Conservation (phyloP, 2,797 vertebrate genomes). For the Gallirallus australis region DNA sequence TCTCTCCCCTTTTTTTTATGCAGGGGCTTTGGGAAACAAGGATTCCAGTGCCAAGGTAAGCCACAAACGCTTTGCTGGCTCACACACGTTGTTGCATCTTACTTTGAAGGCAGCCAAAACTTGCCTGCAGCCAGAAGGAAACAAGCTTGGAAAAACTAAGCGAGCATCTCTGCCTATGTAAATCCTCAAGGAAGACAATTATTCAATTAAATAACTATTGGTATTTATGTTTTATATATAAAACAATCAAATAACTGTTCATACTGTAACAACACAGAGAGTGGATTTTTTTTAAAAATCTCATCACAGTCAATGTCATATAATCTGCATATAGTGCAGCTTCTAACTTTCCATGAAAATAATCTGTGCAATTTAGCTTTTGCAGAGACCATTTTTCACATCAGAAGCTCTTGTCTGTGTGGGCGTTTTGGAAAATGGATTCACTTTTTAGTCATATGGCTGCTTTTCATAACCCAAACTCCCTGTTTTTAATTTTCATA, state of each 20-base stretch:
- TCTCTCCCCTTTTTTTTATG: conserved; percentile 67
- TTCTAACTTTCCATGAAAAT: conserved; percentile 60
- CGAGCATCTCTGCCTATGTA: not conserved
- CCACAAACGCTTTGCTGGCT: not conserved
- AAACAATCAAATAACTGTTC: not conserved
- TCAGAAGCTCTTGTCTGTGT: conserved; percentile 78
- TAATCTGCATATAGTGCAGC: conserved; percentile 39
- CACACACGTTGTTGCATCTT: not conserved
- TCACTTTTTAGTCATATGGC: conserved; percentile 72
- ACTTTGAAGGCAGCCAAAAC: conserved; percentile 2
- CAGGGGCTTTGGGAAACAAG: conserved; percentile 99
- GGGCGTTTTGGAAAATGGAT: conserved; percentile 78
- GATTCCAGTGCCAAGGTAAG: conserved; percentile 99
- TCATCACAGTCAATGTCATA: not conserved
- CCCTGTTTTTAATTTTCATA: conserved; percentile 41
- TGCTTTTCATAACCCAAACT: conserved; percentile 65
- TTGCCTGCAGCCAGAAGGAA: not conserved
- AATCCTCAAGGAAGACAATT: not conserved
- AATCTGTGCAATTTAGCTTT: conserved; percentile 72
- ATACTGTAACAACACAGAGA: not conserved
- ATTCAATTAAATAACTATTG: not conserved
- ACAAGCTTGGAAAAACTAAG: not conserved
- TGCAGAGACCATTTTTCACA: conserved; percentile 72
- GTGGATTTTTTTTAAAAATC: not conserved
- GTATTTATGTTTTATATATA: not conserved